Evolutionary conservation across 92 coral and sea anemone species (phyloP).

Genomic region (Virgularia gustaviana): DNA sequence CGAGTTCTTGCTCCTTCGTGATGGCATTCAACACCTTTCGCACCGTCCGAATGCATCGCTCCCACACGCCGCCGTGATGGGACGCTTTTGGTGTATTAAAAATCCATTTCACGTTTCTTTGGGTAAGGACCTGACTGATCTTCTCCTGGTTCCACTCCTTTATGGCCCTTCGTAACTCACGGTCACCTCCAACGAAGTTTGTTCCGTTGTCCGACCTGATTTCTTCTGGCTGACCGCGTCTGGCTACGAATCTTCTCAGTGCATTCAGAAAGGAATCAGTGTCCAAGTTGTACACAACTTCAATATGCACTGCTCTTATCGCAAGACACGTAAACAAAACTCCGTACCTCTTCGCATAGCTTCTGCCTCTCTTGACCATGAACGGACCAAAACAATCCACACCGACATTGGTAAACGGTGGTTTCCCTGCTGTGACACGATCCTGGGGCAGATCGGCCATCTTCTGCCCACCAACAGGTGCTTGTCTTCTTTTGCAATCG

Average conservation of each 20-base stretch:
- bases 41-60: too few relatives aligned
- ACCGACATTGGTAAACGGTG: too few relatives aligned
- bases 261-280: slow-evolving; percentile 20
- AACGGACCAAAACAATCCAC: slow-evolving; percentile 41
- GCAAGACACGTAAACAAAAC: slow-evolving; percentile 18
- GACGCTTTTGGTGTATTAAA: slow-evolving; percentile 11
- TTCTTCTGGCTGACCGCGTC: slow-evolving; percentile 9
- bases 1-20: too few relatives aligned
- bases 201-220: slow-evolving; percentile 28
- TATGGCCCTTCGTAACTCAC: background rate
- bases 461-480: too few relatives aligned
- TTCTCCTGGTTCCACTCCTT: slow-evolving; percentile 27
- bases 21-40: too few relatives aligned
- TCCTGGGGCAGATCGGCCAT: too few relatives aligned
- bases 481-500: too few relatives aligned
- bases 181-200: background rate
- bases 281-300: slow-evolving; percentile 18
- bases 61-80: slow-evolving; percentile 31
- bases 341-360: slow-evolving; percentile 19
- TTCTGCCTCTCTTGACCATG: slow-evolving; percentile 6
- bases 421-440: too few relatives aligned
- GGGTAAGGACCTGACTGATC: too few relatives aligned
- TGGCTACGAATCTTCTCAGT: slow-evolving; percentile 19
- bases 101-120: slow-evolving; percentile 17
- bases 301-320: too few relatives aligned